Conservation (phyloP, 2,888 invertebrate genomes). For the Eristalis arbustorum region DNA sequence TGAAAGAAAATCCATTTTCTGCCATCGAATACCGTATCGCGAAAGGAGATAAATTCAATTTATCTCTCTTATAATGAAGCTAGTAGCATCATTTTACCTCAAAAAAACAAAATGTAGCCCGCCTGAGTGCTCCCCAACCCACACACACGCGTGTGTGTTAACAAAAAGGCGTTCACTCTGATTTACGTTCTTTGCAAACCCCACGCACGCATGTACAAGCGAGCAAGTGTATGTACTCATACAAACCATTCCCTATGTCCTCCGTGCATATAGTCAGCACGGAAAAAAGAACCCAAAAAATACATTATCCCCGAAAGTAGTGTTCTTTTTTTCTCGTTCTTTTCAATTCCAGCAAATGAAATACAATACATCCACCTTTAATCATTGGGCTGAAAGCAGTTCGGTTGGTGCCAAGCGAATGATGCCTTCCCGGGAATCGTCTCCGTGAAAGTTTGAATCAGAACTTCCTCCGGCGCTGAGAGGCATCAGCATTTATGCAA, state of each 20-base stretch:
- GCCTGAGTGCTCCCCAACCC: not conserved
- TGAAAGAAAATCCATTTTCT: not conserved
- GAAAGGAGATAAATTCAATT: slow-evolving; percentile 11
- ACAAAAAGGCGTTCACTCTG: not conserved
- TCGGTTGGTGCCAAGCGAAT: not conserved
- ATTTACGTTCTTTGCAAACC: not conserved
- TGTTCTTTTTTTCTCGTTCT: not conserved
- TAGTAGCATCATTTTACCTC: not conserved
- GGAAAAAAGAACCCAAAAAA: not conserved
- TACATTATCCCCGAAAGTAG: slow-evolving; percentile 27
- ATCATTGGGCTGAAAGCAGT: slow-evolving; percentile 31
- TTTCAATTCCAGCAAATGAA: slow-evolving; percentile 4
- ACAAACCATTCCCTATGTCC: not conserved
- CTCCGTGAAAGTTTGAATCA: slow-evolving; percentile 32
- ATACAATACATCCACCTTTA: slow-evolving; percentile 29
- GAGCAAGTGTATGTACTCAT: not conserved
- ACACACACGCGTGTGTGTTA: not conserved
- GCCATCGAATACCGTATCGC: slow-evolving; percentile 2
- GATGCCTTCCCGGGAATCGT: slow-evolving; percentile 1
- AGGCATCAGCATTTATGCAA: slow-evolving; percentile 6
- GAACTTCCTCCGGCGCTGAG: slow-evolving; percentile 32
- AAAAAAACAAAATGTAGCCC: slow-evolving; percentile 11
- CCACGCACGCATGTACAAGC: not conserved
- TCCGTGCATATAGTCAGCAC: not conserved
- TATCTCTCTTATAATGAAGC: not conserved